These are phyloP conservation scores for Bilobella aurantiaca DNA, from an alignment of 1,140 invertebrate species.

Conservation along the genomic window DNA sequence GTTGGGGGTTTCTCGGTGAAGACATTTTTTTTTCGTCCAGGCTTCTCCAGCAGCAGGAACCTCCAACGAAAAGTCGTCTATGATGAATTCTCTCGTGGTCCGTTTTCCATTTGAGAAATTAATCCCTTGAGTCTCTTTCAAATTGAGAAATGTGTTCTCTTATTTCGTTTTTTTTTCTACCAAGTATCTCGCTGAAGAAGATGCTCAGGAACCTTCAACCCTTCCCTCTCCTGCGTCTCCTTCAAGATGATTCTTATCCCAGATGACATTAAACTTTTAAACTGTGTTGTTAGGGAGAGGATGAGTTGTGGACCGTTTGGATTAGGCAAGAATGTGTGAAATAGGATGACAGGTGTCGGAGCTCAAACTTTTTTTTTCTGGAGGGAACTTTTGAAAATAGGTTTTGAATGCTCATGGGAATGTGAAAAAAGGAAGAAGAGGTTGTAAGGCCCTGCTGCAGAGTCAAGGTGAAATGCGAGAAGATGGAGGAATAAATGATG, in stretches of 20 bases:
- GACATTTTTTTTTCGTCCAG: too few species aligned
- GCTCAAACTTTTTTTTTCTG: neutral
- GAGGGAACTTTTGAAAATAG: too few species aligned
- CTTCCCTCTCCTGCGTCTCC: neutral
- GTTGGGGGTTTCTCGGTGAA: too few species aligned
- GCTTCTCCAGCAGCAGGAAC: neutral
- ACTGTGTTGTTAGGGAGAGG: neutral
- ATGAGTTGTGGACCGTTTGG: neutral
- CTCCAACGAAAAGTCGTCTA: too few species aligned
- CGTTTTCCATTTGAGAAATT: conserved; percentile 16
- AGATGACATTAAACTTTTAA: conserved; percentile 8
- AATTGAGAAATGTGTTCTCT: conserved; percentile 6
- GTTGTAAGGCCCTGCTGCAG: neutral
- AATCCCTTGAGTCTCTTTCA: conserved; percentile 9
- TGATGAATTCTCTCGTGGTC: conserved; percentile 14
- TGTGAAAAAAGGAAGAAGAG: too few species aligned
- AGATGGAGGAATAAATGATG: neutral
- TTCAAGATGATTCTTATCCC: conserved; percentile 3
- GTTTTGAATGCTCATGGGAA: too few species aligned
- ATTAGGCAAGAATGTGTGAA: conserved; percentile 3
- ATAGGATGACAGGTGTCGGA: conserved; percentile 7
- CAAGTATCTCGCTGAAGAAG: too few species aligned
- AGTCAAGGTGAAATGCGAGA: neutral
- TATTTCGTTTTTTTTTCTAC: neutral
- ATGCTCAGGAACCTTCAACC: neutral